phyloP scores from a whole-genome alignment of 2,888 invertebrate genomes.

The Polydrusus pterygomalis region DNA sequence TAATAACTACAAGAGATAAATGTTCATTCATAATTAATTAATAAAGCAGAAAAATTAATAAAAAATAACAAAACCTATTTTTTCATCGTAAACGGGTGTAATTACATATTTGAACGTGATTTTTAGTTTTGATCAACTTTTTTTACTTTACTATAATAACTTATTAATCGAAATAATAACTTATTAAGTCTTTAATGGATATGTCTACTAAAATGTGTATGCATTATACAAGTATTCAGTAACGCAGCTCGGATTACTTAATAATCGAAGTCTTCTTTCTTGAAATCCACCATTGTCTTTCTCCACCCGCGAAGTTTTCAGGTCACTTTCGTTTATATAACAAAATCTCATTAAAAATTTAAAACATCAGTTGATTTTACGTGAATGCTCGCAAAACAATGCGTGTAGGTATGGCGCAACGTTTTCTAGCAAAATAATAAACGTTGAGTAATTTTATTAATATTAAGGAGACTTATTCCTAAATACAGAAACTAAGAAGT shows the following conservation, averaged over 20 bases:
- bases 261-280: neutral
- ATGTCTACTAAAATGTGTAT: too few relatives aligned
- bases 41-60: too few relatives aligned
- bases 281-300: neutral
- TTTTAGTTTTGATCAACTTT: too few relatives aligned
- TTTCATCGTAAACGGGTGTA: too few relatives aligned
- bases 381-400: constrained; percentile 11
- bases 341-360: constrained; percentile 14
- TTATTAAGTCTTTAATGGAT: too few relatives aligned
- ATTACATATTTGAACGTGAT: too few relatives aligned
- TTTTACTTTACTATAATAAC: too few relatives aligned
- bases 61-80: too few relatives aligned
- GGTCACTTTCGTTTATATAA: constrained; percentile 17
- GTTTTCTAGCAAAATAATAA: neutral
- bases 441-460: constrained; percentile 19
- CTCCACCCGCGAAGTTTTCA: neutral
- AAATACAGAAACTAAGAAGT: neutral
- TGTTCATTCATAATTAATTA: too few relatives aligned
- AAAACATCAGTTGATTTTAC: constrained; percentile 11
- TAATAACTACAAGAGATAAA: too few relatives aligned
- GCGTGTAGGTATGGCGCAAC: constrained; percentile 20
- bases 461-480: neutral
- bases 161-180: too few relatives aligned
- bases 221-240: neutral
- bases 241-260: neutral